Evolutionary conservation across 2,797 vertebrate genomes (phyloP), one percentile per base, ranked within the genome.

Genomic region (Lophotriccus pileatus): DNA sequence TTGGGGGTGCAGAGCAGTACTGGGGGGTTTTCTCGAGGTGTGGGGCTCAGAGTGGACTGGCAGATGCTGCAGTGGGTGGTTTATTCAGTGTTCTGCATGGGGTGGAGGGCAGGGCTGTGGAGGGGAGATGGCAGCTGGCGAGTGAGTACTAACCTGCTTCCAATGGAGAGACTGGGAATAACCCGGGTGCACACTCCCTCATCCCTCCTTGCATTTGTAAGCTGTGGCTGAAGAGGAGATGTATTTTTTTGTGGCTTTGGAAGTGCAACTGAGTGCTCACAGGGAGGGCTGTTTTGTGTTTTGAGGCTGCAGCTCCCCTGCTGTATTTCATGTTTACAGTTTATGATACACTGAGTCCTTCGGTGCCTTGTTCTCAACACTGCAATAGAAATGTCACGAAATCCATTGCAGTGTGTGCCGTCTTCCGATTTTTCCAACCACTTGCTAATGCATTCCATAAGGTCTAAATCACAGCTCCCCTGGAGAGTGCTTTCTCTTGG

Each of bases 361-460:
- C 2, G 27, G 77, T 81, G 87, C 74, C 84, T 94, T 17, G 59
- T 67, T 90, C 87, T 82, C 91, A 80, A 24, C 79, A 59, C 81
- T 4, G 76, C 74, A 37, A 88, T 32, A 36, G 94, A 89, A 96
- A 94, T 83, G 88, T 92, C 95, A 96, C 52, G 24, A 55, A 96
- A 53, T 3, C 68, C 93, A 73, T 56, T 7, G 81, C 80, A 69
- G 80, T 8, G 60, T 84, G 89, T 83, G 89, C 91, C 2, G 7
- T 25, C 41, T 80, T 63, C 87, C 19, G 62, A 39, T 79, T 43
- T 89, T 41, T 47, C 58, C 83, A 81, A 9, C 63, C 60, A 21
- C 92, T 95, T 60, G 68, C 53, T 95, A 90, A 85, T 87, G 82
- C 55, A 14, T 76, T 66, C 89, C 91, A 3, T 52, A 19, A 90